Evolutionary conservation across 2,113 vertebrate species (phyloP).

Genomic region (Heptranchias perlo): DNA sequence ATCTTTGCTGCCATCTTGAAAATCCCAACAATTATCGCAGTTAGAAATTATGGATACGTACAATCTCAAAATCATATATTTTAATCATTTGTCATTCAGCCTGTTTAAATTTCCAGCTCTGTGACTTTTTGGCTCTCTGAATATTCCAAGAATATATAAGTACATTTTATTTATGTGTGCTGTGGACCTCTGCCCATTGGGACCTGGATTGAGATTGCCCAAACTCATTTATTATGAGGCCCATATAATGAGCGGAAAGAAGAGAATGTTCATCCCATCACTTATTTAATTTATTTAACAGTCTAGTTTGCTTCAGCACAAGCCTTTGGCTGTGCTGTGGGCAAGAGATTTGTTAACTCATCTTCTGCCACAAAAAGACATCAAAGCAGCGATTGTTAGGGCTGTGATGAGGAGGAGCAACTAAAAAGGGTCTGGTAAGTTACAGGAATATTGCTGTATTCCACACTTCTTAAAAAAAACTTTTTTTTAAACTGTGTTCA

Average conservation of each 20-base stretch:
- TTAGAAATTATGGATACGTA: neutral
- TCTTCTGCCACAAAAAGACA: neutral
- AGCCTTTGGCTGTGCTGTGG: neutral
- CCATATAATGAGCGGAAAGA: neutral
- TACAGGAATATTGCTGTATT: neutral
- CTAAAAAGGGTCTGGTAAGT: neutral
- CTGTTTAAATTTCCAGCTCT: neutral
- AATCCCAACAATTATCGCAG: neutral
- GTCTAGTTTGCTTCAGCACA: neutral
- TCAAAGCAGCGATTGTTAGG: neutral
- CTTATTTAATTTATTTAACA: neutral
- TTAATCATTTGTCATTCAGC: neutral
- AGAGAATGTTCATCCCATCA: neutral
- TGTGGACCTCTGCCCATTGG: neutral
- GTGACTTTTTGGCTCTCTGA: neutral
- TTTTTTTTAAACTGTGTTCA: neutral
- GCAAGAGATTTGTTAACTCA: neutral
- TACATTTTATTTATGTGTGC: neutral
- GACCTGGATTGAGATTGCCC: neutral
- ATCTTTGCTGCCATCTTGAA: neutral
- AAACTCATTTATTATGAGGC: neutral
- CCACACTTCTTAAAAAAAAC: neutral
- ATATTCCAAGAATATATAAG: neutral
- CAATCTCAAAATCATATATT: neutral
- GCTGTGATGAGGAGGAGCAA: neutral